Conservation (phyloP, 2,888 invertebrate species). For the Byasa hedistus region DNA sequence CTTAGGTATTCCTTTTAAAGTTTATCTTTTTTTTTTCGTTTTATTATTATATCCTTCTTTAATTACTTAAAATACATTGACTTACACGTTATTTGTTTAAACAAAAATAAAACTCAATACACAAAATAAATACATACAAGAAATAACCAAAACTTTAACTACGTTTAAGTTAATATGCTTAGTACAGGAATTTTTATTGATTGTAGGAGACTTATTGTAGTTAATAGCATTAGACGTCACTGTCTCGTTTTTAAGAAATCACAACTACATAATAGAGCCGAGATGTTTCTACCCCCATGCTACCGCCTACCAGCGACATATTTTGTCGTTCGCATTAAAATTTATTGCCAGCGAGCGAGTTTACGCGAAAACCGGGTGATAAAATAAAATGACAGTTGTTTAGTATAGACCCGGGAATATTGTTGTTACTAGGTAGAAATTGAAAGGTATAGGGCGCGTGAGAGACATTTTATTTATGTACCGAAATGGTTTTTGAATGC, state of each 20-base stretch:
- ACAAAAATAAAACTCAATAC: too few species aligned
- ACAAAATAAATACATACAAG: too few species aligned
- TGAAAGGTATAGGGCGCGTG: conserved; percentile 76
- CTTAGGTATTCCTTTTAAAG: too few species aligned
- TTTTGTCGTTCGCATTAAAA: conserved; percentile 73
- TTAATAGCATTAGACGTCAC: too few species aligned
- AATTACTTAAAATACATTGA: too few species aligned
- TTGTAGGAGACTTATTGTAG: too few species aligned
- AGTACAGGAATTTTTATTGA: too few species aligned
- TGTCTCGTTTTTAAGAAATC: neutral
- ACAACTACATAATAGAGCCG: neutral
- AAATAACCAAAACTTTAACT: too few species aligned
- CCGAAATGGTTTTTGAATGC: conserved; percentile 75
- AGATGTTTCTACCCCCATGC: neutral
- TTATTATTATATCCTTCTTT: too few species aligned
- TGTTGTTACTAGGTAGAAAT: conserved; percentile 66
- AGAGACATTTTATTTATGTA: conserved; percentile 75
- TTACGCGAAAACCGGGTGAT: conserved; percentile 75
- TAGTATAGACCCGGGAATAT: conserved; percentile 74
- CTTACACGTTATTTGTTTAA: too few species aligned
- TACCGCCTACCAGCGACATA: conserved; percentile 43
- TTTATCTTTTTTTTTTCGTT: too few species aligned
- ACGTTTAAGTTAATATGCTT: too few species aligned
- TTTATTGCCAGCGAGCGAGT: conserved; percentile 73
- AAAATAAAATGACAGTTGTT: conserved; percentile 81